These are phyloP conservation scores for Maniola jurtina DNA, from an alignment of 1,140 invertebrate species.

Conservation along the genomic window DNA sequence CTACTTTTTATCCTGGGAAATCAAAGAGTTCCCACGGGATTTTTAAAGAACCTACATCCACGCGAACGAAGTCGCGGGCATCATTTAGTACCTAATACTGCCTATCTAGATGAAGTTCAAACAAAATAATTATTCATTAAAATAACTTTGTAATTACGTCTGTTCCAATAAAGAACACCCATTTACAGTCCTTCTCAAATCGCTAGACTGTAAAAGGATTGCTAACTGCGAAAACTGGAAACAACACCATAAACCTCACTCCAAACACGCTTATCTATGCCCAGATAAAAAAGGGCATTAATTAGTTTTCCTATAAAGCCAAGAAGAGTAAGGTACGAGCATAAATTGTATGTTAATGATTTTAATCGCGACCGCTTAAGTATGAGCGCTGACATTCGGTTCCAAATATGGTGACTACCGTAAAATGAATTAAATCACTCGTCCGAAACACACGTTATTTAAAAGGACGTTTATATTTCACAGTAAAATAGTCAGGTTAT, in stretches of 20 bases:
- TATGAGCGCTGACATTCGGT: constrained; percentile 7
- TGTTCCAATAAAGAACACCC: not conserved
- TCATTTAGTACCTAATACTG: too few relatives aligned
- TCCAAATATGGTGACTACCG: constrained; percentile 19
- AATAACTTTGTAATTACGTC: too few relatives aligned
- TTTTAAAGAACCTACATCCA: too few relatives aligned
- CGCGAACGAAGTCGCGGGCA: too few relatives aligned
- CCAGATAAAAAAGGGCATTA: constrained; percentile 15
- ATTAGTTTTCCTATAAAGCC: constrained; percentile 22
- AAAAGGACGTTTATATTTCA: not conserved
- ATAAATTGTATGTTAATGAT: constrained; percentile 7
- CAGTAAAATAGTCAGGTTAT: too few relatives aligned
- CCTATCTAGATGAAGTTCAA: not conserved
- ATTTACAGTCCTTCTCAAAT: not conserved
- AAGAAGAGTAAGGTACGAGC: constrained; percentile 12
- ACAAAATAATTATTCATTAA: too few relatives aligned
- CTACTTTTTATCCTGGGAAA: too few relatives aligned
- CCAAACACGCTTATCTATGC: constrained; percentile 22
- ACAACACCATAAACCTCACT: not conserved
- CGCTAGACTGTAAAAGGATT: not conserved
- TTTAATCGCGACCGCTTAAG: constrained; percentile 21
- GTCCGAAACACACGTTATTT: constrained; percentile 14
- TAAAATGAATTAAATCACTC: constrained; percentile 28
- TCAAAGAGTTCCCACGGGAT: too few relatives aligned
- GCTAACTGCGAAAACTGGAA: not conserved